Evolutionary conservation across 2,888 invertebrate genomes (phyloP), one percentile per base, ranked within the genome.

Genomic region (Heliconius charithonia): DNA sequence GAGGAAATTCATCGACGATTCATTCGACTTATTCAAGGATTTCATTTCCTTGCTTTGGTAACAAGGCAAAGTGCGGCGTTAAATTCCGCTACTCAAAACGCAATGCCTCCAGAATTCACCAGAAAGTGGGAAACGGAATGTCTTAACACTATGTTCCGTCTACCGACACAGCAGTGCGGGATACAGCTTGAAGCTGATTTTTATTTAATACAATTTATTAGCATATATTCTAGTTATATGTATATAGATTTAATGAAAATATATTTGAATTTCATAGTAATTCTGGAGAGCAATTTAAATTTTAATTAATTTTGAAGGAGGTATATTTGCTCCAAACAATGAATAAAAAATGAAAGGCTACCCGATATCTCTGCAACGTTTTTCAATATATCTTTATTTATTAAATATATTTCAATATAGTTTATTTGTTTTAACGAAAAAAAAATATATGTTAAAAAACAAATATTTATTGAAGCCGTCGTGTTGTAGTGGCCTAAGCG

Each of bases 281-380:
- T 37, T 37, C 29, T 32, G 56, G 72, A 72, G 59, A 25, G 72
- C 72, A 32, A 72, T 72, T 72, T 59, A 59, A 72, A 72, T 59
- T 59, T 37, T 72, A 56, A 72, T 59, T 72, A 59, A 72, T 72
- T 59, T 59, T 59, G 37, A 32, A 72, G 56, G 32, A 56, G 71
- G 56, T 29, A 56, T 71, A 29, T 72, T 56, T 72, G 29, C 71
- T 56, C n/a, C 32, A 25, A 72, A 59, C 72, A 32, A 72, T 72
- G 56, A 72, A 72, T 72, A 72, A 72, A 72, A 72, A 72, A 59
- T 59, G 32, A 72, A 72, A 56, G 59, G 32, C 41, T 25, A 69
- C 41, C 41, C 59, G 59, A 59, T 72, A 72, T 32, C 59, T 59
- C 72, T 16, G 72, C 32, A 37, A 32, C 59, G 32, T 25, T 37